phyloP scores from a whole-genome alignment of 2,797 vertebrate species.

The Thamnophis elegans region DNA sequence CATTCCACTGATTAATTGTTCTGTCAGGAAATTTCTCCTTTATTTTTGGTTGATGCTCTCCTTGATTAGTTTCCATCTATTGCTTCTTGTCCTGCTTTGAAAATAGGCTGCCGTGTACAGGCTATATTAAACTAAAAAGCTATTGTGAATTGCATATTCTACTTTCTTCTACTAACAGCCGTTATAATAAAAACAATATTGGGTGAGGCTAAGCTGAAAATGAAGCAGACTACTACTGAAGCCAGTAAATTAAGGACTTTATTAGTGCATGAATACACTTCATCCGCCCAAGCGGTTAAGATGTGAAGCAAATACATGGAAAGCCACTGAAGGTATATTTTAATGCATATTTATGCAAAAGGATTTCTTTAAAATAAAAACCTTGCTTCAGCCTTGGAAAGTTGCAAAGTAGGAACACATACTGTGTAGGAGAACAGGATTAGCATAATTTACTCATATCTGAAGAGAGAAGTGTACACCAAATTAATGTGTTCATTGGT shows the following conservation, averaged over 20 bases:
- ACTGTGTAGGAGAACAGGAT: constrained; percentile 43
- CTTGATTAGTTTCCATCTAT: not conserved
- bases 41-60: not conserved
- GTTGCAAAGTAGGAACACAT: constrained; percentile 40
- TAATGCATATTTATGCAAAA: constrained; percentile 34
- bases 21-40: not conserved
- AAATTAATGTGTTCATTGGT: constrained; percentile 40
- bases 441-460: constrained; percentile 49
- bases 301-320: constrained; percentile 33
- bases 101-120: not conserved
- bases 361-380: constrained; percentile 16
- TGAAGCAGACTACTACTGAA: constrained; percentile 19
- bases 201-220: constrained; percentile 13
- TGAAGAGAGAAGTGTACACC: constrained; percentile 36
- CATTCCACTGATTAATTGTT: not conserved
- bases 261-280: constrained; percentile 31
- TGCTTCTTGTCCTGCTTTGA: not conserved
- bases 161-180: not conserved
- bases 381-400: constrained; percentile 37
- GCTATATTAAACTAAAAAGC: not conserved
- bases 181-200: constrained; percentile 17
- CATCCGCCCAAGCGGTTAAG: constrained; percentile 24
- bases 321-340: constrained; percentile 50
- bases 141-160: not conserved
- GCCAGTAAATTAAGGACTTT: constrained; percentile 20